These are phyloP conservation scores for Eutrigla gurnardus DNA, from an alignment of 2,797 vertebrate species.

Conservation along the genomic window DNA sequence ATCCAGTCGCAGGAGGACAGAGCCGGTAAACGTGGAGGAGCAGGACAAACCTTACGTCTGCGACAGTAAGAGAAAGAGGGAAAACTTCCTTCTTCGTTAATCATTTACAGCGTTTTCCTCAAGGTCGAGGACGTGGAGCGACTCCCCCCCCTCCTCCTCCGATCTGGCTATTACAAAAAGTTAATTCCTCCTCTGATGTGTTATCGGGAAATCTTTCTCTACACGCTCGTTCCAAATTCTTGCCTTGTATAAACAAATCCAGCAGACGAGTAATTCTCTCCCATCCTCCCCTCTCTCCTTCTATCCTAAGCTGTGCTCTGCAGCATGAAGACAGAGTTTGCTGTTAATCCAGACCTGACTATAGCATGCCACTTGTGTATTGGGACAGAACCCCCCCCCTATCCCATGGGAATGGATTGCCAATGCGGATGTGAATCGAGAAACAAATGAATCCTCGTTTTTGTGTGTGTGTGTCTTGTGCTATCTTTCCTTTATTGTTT, in stretches of 20 bases:
- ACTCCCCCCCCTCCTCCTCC: background rate
- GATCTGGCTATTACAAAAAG: background rate
- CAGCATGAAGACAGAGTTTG: conserved; percentile 72
- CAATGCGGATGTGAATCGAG: too few relatives aligned
- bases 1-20: conserved; percentile 91
- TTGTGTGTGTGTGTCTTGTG: conserved; percentile 67
- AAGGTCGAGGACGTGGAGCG: background rate
- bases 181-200: background rate
- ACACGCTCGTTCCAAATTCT: conserved; percentile 11
- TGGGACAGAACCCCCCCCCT: conserved; percentile 25
- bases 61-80: conserved; percentile 90
- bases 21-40: conserved; percentile 90
- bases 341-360: conserved; percentile 67
- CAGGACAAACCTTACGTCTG: conserved; percentile 98
- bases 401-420: too few relatives aligned
- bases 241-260: background rate
- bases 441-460: conserved; percentile 69
- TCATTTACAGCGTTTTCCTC: conserved; percentile 1
- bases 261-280: conserved; percentile 13
- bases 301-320: conserved; percentile 52
- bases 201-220: conserved; percentile 4
- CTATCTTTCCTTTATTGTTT: conserved; percentile 79
- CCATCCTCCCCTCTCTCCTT: conserved; percentile 34
- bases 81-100: background rate
- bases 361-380: conserved; percentile 70